phyloP scores from a whole-genome alignment of 2,113 vertebrate species.

The Spheniscus mendiculus region DNA sequence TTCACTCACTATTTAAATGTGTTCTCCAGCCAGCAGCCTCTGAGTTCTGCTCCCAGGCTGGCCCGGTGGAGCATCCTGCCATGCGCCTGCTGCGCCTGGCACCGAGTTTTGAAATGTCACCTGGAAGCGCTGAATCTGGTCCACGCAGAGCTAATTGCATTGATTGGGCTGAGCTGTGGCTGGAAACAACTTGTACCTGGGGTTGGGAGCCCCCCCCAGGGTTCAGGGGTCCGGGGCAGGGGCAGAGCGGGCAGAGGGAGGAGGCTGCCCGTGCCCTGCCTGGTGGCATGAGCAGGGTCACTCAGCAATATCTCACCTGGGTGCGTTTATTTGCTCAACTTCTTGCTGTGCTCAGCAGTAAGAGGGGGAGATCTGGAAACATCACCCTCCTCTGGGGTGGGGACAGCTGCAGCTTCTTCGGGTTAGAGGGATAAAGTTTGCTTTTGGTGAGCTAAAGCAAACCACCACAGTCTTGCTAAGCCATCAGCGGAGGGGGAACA shows the following conservation, averaged over 20 bases:
- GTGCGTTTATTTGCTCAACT: not conserved
- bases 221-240: not conserved
- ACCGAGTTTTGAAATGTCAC: not conserved
- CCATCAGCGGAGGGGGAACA: not conserved
- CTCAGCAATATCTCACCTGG: not conserved
- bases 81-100: not conserved
- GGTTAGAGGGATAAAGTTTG: not conserved
- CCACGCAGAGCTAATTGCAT: not conserved
- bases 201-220: not conserved
- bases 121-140: not conserved
- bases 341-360: not conserved
- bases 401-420: not conserved
- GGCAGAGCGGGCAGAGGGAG: not conserved
- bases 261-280: not conserved
- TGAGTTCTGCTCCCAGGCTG: not conserved
- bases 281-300: not conserved
- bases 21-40: not conserved
- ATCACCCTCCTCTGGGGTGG: not conserved
- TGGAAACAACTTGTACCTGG: not conserved
- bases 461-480: not conserved
- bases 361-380: not conserved
- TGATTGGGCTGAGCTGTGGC: not conserved
- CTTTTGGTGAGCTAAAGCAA: not conserved
- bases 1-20: slow-evolving; percentile 27
- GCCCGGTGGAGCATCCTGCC: not conserved